These are phyloP conservation scores for Picus viridis DNA, from an alignment of 2,797 vertebrate genomes.

Conservation along the genomic window DNA sequence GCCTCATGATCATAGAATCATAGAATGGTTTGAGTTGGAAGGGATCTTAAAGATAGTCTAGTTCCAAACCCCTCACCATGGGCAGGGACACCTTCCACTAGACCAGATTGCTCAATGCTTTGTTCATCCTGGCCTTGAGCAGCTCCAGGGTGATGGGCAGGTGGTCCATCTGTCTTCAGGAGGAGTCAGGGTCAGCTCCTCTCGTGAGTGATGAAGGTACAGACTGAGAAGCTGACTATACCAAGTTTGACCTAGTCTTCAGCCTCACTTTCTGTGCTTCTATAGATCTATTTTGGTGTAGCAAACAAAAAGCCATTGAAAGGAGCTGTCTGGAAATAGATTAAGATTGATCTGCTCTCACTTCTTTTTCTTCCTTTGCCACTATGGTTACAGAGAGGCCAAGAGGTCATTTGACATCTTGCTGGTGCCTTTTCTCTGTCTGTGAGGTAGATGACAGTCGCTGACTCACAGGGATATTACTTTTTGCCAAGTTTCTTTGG, in stretches of 20 bases:
- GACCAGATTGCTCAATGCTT: too few relatives aligned
- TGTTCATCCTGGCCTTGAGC: too few relatives aligned
- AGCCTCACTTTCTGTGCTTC: background rate
- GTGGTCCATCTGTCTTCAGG: background rate
- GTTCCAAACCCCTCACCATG: too few relatives aligned
- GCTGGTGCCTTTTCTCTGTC: background rate
- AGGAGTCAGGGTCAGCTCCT: background rate
- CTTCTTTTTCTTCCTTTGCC: background rate
- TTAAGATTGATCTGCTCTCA: background rate
- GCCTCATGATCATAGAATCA: background rate
- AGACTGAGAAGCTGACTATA: background rate
- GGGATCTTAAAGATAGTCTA: too few relatives aligned
- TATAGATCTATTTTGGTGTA: background rate
- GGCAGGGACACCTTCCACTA: too few relatives aligned
- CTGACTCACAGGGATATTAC: slow-evolving; percentile 29
- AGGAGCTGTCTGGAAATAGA: background rate
- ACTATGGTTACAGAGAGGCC: background rate
- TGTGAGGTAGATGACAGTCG: background rate
- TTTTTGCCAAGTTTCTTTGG: slow-evolving; percentile 44
- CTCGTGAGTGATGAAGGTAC: background rate
- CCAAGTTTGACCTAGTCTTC: background rate
- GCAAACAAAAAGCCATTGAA: accelerated
- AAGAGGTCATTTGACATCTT: background rate
- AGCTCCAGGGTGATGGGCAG: background rate
- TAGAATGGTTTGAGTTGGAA: too few relatives aligned